Base-by-base conservation (phyloP, 35 echinoderm and acorn worm species). In the Apostichopus parvimensis region DNA sequence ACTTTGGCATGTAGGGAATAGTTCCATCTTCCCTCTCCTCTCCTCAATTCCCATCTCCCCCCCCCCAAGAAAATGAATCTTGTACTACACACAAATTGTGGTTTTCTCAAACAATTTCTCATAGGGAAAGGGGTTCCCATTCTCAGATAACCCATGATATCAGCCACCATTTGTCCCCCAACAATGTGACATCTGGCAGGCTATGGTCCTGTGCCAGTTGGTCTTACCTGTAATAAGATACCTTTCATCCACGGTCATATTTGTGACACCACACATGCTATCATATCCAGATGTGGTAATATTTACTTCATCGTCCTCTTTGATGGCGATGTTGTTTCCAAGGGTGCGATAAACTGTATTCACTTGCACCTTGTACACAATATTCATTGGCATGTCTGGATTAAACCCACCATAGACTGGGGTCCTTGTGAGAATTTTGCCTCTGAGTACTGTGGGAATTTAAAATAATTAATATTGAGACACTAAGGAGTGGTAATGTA, bases 171-270 rank as follows among this genome's bases (percentile, higher is more conserved):
- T 45, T 45, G 34, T 45, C 34, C 34, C 34, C 34, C 34, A 0
- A 45, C 1, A 45, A 2, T 45, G 34, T 45, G 34, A 45, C 34
- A 45, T 4, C 2, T 45, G 34, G 34, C 34, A 45, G 3, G 34
- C 34, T 45, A 45, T 45, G 34, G 34, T 45, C 34, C 34, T 45
- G 34, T 45, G 34, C 34, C 34, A 45, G 34, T 61, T 61, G 6
- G n/a, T 75, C 81, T 88, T 52, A 88, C 86, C 86, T 66, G 21
- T 72, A 17, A 88, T 73, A 52, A 88, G 86, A 57, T 88, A 88
- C 64, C 57, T 52, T 25, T 73, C 53, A 6, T 26, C 64, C 17
- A 68, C 25, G 15, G 6, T n/a, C 86, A 88, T 88, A 64, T 88
- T 88, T 11, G 53, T 20, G 52, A 73, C 22, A 1, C 86, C 68